A percentile compares a stretch with the other conserved stretches of the same genome.
Evolutionary conservation across 2,113 vertebrate species (phyloP).

Genomic region (Eubucco bourcierii): DNA sequence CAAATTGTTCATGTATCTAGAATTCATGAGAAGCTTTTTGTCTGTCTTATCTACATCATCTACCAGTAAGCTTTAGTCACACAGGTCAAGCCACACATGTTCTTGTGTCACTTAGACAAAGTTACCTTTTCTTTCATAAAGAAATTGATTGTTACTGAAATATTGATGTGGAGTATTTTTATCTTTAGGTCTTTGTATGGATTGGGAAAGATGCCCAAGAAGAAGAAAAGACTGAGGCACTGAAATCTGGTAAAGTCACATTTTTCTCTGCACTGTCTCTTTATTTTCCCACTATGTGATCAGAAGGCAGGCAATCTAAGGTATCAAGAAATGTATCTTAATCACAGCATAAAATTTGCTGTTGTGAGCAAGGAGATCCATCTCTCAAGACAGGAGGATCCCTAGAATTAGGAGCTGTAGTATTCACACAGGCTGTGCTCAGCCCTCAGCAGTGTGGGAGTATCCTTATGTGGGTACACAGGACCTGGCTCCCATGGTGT

Average conservation of each 20-base stretch:
- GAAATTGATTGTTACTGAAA: neutral
- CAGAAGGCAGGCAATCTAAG: neutral
- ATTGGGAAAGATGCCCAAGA: slow-evolving; percentile 94
- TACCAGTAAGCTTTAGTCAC: neutral
- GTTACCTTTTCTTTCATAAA: neutral
- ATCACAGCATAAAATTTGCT: neutral
- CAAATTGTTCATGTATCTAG: neutral
- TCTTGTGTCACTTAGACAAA: neutral
- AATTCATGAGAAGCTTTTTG: neutral
- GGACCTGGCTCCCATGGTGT: fast-evolving
- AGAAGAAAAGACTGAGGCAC: slow-evolving; percentile 91
- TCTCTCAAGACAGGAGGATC: neutral
- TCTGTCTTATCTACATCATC: neutral
- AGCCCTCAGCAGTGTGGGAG: fast-evolving
- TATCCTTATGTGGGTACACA: fast-evolving
- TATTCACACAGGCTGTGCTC: neutral
- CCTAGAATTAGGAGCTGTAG: fast-evolving
- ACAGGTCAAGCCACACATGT: neutral
- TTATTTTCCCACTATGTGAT: neutral
- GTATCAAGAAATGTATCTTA: neutral
- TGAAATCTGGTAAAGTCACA: slow-evolving; percentile 84
- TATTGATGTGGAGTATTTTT: neutral
- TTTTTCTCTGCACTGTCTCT: neutral
- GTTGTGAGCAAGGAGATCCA: neutral
- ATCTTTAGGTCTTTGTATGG: slow-evolving; percentile 92